phyloP scores from a whole-genome alignment of 2,113 vertebrate genomes.

The Nansenia antarctica region DNA sequence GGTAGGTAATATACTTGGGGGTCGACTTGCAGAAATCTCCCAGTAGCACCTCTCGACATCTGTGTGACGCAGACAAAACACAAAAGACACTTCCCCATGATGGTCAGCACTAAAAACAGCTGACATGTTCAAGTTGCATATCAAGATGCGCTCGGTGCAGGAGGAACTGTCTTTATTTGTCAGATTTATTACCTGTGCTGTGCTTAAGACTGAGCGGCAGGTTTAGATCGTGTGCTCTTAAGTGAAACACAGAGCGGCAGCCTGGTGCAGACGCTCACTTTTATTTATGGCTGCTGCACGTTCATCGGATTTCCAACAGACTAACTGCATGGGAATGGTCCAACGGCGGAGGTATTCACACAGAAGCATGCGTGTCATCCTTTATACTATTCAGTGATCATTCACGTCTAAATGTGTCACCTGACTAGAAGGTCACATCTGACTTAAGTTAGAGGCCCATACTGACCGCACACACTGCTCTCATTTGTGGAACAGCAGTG shows the following conservation, averaged over 20 bases:
- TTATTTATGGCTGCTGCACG: neutral
- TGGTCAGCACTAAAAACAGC: slow-evolving; percentile 9
- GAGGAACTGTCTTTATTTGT: neutral
- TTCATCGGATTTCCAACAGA: too few relatives aligned
- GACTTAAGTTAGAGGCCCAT: neutral
- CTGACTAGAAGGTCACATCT: neutral
- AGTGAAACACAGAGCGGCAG: neutral
- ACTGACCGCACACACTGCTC: neutral
- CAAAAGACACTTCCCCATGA: slow-evolving; percentile 5
- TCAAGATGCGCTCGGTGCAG: slow-evolving; percentile 3
- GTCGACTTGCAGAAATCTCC: neutral
- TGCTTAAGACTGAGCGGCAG: neutral
- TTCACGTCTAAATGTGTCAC: neutral
- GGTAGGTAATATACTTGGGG: neutral
- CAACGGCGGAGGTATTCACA: neutral
- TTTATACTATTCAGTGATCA: neutral
- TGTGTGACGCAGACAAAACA: slow-evolving; percentile 7
- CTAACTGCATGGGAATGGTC: too few relatives aligned
- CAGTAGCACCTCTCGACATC: neutral
- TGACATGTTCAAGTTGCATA: slow-evolving; percentile 3
- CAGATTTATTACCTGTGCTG: neutral
- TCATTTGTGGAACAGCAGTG: neutral
- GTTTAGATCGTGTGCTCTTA: neutral
- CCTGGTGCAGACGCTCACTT: neutral
- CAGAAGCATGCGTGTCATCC: neutral